Percentiles rank a stretch among this genome's conserved stretches.
These are phyloP conservation scores for Galaxias olidus DNA, from an alignment of 2,797 vertebrate species.

Conservation along the genomic window DNA sequence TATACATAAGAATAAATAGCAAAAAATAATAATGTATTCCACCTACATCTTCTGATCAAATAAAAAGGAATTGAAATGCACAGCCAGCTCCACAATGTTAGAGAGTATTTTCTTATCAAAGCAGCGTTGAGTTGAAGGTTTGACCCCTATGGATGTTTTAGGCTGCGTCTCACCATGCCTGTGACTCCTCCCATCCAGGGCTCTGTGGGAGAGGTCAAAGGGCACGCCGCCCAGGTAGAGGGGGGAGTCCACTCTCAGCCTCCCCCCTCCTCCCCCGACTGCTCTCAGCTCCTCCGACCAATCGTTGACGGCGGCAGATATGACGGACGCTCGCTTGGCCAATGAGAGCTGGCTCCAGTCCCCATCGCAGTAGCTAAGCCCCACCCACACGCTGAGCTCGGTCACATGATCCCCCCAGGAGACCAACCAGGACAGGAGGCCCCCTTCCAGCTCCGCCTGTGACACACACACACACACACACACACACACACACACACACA, in stretches of 20 bases:
- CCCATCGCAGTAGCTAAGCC: slow-evolving; percentile 86
- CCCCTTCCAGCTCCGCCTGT: slow-evolving; percentile 86
- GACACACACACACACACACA: slow-evolving; percentile 19
- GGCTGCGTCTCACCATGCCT: slow-evolving; percentile 82
- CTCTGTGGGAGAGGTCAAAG: slow-evolving; percentile 61
- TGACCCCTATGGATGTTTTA: too few species aligned
- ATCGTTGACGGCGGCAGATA: slow-evolving; percentile 75
- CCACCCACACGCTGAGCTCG: slow-evolving; percentile 82
- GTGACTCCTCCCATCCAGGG: slow-evolving; percentile 69
- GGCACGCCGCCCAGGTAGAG: slow-evolving; percentile 87
- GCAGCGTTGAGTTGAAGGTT: too few species aligned
- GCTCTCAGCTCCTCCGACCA: slow-evolving; percentile 63
- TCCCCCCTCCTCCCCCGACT: slow-evolving; percentile 33
- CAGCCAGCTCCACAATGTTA: too few species aligned
- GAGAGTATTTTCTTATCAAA: too few species aligned
- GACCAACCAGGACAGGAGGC: slow-evolving; percentile 79
- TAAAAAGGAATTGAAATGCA: too few species aligned
- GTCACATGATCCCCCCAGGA: slow-evolving; percentile 67
- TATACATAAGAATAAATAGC: too few species aligned
- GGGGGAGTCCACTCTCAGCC: slow-evolving; percentile 76
- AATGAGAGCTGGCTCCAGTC: slow-evolving; percentile 83
- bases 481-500: neutral
- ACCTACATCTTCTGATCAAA: too few species aligned
- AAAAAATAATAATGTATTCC: too few species aligned
- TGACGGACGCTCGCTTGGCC: slow-evolving; percentile 69